phyloP scores from a whole-genome alignment of 2,113 vertebrate genomes.

The Passer montanus region DNA sequence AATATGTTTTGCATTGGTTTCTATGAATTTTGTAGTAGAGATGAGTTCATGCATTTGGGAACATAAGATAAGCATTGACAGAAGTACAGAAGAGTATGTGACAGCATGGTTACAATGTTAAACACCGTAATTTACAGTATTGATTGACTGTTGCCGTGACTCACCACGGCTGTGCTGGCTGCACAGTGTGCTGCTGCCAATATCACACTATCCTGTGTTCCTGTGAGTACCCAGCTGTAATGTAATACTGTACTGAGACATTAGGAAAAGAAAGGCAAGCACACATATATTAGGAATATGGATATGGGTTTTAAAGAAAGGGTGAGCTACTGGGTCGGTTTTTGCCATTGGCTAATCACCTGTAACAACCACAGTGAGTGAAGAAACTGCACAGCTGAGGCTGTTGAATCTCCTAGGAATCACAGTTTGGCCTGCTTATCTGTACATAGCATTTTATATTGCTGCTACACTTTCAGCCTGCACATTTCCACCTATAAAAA shows the following conservation, averaged over 20 bases:
- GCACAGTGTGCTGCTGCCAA: not conserved
- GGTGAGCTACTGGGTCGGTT: not conserved
- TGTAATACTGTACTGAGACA: not conserved
- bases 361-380: not conserved
- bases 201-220: not conserved
- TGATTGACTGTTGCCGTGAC: not conserved
- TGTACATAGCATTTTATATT: not conserved
- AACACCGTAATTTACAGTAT: not conserved
- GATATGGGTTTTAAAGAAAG: not conserved
- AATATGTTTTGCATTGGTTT: not conserved
- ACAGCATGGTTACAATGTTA: not conserved
- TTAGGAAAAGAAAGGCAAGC: not conserved
- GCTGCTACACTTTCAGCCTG: not conserved
- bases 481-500: not conserved
- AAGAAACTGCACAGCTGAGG: not conserved
- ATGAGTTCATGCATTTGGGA: not conserved
- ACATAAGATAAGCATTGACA: not conserved
- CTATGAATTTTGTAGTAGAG: not conserved
- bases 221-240: not conserved
- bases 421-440: not conserved
- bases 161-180: not conserved
- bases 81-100: not conserved
- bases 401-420: not conserved
- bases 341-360: not conserved
- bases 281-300: not conserved